Evolutionary conservation across 2,113 vertebrate species (phyloP).

Genomic region (Tenebrosternarchus preto): DNA sequence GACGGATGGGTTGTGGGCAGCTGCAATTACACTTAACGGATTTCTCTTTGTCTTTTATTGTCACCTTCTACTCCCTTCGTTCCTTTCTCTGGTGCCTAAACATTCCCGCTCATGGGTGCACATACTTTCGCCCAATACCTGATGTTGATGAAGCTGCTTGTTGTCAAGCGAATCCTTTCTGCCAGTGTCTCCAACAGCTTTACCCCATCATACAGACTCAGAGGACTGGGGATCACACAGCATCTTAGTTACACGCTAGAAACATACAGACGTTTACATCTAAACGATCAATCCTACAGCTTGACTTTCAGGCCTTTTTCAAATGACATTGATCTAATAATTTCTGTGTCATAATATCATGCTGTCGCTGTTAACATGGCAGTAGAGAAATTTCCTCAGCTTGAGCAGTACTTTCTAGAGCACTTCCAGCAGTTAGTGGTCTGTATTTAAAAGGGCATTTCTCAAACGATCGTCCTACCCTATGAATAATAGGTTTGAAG

Average conservation of each 20-base stretch:
- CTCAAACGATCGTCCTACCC: too few relatives aligned
- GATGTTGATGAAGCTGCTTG: conserved; percentile 93
- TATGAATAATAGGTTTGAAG: too few relatives aligned
- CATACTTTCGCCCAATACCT: conserved; percentile 73
- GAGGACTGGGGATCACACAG: conserved; percentile 71
- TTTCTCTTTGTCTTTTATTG: conserved; percentile 37
- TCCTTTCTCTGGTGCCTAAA: background rate
- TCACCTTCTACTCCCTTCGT: conserved; percentile 18
- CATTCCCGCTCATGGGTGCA: background rate
- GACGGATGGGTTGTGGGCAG: conserved; percentile 33
- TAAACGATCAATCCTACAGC: background rate
- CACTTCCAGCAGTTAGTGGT: background rate
- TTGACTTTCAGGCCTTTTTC: background rate
- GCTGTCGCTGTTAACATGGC: background rate
- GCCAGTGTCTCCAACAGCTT: conserved; percentile 88
- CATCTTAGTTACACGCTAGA: conserved; percentile 1
- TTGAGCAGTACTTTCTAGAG: too few relatives aligned
- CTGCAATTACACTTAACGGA: conserved; percentile 41
- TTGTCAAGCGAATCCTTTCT: conserved; percentile 85
- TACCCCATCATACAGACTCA: conserved; percentile 85
- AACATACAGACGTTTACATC: background rate
- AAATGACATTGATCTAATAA: background rate
- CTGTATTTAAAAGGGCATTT: background rate
- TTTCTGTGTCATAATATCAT: background rate
- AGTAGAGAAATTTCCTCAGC: background rate